Evolutionary conservation across 2,113 vertebrate genomes (phyloP).

Genomic region (Phrynosoma blainvillii): DNA sequence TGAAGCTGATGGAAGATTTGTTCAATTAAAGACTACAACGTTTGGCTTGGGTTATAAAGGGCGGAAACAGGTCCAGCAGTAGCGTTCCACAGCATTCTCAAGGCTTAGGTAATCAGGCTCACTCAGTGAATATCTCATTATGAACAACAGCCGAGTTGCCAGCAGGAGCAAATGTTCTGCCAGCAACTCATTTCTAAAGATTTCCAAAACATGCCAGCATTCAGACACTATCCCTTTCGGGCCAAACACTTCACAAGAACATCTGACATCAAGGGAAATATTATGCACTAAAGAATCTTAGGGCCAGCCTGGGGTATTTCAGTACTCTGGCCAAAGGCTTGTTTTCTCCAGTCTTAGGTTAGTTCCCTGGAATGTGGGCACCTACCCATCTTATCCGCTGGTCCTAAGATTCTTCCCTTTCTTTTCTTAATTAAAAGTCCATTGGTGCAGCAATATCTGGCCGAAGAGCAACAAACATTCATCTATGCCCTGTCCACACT

Average conservation of each 20-base stretch:
- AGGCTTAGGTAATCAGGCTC: slow-evolving; percentile 12
- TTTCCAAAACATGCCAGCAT: slow-evolving; percentile 19
- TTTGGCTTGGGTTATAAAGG: background rate
- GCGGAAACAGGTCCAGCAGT: background rate
- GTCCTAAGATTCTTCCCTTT: background rate
- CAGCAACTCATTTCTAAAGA: slow-evolving; percentile 20
- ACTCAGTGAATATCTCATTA: background rate
- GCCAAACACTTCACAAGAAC: background rate
- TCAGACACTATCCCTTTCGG: background rate
- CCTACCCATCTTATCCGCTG: background rate
- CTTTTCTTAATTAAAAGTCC: background rate
- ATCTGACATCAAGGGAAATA: background rate
- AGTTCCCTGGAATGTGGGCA: background rate
- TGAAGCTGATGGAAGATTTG: background rate
- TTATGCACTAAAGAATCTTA: background rate
- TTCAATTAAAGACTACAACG: slow-evolving; percentile 5
- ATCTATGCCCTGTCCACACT: background rate
- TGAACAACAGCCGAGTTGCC: background rate
- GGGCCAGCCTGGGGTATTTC: background rate
- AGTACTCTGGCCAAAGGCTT: background rate
- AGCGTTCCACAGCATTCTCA: background rate
- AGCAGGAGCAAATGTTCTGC: slow-evolving; percentile 28
- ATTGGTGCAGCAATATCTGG: background rate
- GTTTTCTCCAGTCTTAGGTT: background rate
- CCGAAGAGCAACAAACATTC: background rate